Percentiles rank a stretch among this genome's conserved stretches.
phyloP scores from a whole-genome alignment of 2,888 invertebrate species.

The Idaea straminata region DNA sequence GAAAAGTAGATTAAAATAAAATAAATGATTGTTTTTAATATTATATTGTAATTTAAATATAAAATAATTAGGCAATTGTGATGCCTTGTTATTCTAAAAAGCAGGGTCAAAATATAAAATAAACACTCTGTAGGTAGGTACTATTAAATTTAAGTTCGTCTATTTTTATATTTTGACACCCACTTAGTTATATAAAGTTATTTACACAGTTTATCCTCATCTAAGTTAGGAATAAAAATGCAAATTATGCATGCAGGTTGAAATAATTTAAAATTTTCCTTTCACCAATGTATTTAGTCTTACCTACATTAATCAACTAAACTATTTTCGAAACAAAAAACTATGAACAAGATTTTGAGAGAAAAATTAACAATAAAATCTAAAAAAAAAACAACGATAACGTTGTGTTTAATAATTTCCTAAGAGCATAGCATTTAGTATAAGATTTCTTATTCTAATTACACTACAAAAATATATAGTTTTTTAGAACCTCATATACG shows the following conservation, averaged over 20 bases:
- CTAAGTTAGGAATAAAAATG: no score
- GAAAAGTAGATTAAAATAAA: conserved; percentile 24
- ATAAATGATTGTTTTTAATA: not conserved
- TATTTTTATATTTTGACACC: not conserved
- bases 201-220: not conserved
- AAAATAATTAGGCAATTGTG: not conserved
- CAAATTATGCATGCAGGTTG: not conserved
- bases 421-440: no score
- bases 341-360: not conserved
- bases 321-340: not conserved
- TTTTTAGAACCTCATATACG: no score
- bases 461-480: no score
- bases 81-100: not conserved
- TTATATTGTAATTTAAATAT: not conserved
- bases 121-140: not conserved
- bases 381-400: no score
- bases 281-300: not conserved
- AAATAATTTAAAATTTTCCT: not conserved
- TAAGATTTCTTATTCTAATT: no score
- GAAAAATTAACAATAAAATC: not conserved
- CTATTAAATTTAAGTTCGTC: not conserved
- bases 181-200: not conserved
- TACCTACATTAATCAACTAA: not conserved
- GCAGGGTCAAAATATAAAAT: not conserved
- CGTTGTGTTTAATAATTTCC: no score